Evolutionary conservation across 2,797 vertebrate species (phyloP).

Genomic region (Acipenser ruthenus): DNA sequence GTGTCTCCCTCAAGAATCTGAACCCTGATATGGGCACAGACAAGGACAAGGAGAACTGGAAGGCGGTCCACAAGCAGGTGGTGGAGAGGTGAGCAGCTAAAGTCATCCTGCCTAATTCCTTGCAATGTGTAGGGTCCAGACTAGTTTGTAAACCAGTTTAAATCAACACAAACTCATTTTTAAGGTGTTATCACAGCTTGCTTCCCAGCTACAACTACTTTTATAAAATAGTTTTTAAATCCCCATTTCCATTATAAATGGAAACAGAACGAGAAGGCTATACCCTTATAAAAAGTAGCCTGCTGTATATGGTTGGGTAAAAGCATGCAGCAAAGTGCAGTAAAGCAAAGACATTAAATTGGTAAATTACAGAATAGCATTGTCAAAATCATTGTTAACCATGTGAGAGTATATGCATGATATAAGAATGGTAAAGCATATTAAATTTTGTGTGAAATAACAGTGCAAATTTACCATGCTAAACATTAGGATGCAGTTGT

Average conservation of each 20-base stretch:
- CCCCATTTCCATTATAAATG: conserved; percentile 52
- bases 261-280: conserved; percentile 45
- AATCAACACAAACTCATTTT: no score
- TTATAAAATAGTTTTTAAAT: conserved; percentile 75
- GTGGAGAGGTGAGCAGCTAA: conserved; percentile 76
- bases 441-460: no score
- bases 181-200: no score
- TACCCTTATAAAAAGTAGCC: no score
- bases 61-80: conserved; percentile 80
- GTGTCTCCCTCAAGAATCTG: conserved; percentile 77
- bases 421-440: not conserved
- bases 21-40: conserved; percentile 79
- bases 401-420: not conserved
- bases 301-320: no score
- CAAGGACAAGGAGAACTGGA: conserved; percentile 83
- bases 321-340: no score
- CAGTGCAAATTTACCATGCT: not conserved
- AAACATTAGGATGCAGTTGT: conserved; percentile 17
- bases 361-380: no score
- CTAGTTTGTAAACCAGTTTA: no score
- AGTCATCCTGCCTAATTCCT: no score
- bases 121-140: no score
- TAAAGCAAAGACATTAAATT: no score
- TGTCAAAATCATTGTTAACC: not conserved
- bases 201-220: no score